phyloP scores from a whole-genome alignment of 2,113 vertebrate genomes.

The Paramisgurnus dabryanus region DNA sequence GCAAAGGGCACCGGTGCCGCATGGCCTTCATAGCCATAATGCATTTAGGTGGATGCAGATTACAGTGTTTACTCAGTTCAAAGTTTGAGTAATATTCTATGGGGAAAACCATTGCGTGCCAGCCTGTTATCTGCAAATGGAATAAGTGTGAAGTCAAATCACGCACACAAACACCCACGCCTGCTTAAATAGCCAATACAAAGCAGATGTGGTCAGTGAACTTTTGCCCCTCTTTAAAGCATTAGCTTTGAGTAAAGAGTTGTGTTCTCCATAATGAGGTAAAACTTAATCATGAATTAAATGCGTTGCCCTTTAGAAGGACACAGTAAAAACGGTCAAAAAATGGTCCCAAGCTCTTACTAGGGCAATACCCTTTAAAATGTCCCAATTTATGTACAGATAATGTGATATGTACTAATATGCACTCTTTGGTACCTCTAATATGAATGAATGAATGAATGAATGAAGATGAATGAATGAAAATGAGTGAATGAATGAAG shows the following conservation, averaged over 20 bases:
- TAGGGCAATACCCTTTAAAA: too few relatives aligned
- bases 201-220: slow-evolving; percentile 59
- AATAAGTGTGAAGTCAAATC: slow-evolving; percentile 40
- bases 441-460: too few relatives aligned
- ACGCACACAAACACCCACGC: slow-evolving; percentile 19
- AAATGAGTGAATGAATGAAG: too few relatives aligned
- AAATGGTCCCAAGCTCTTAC: too few relatives aligned
- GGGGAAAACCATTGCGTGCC: slow-evolving; percentile 31
- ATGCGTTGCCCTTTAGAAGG: slow-evolving; percentile 57
- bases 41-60: slow-evolving; percentile 34
- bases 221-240: slow-evolving; percentile 61
- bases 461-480: too few relatives aligned
- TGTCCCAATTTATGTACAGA: too few relatives aligned
- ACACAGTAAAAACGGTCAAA: slow-evolving; percentile 24
- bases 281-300: slow-evolving; percentile 69
- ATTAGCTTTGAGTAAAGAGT: slow-evolving; percentile 61
- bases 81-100: slow-evolving; percentile 44
- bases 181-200: slow-evolving; percentile 10
- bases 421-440: too few relatives aligned
- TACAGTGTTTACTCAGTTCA: slow-evolving; percentile 54
- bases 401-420: too few relatives aligned
- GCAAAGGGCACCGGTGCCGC: slow-evolving; percentile 34
- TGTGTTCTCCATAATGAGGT: slow-evolving; percentile 63
- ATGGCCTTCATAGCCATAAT: slow-evolving; percentile 45
- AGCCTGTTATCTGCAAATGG: slow-evolving; percentile 39